Conservation (phyloP, 1,140 invertebrate species). For the Maniola jurtina region DNA sequence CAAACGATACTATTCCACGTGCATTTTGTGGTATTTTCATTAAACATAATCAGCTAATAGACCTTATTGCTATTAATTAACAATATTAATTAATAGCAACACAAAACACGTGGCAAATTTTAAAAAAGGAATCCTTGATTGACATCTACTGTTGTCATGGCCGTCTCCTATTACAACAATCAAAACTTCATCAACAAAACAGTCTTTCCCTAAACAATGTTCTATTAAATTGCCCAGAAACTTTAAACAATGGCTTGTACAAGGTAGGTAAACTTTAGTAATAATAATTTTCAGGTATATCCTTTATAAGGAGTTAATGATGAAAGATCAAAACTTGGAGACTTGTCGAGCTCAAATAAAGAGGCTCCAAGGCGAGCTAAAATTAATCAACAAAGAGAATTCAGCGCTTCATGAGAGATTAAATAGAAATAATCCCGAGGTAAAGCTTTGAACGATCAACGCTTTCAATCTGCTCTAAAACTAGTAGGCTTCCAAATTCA, state of each 20-base stretch:
- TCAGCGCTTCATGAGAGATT: constrained; percentile 54
- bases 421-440: constrained; percentile 61
- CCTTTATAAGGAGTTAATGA: constrained; percentile 68
- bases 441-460: constrained; percentile 23
- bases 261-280: constrained; percentile 51
- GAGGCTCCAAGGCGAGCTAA: constrained; percentile 62
- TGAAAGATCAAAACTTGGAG: constrained; percentile 67
- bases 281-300: constrained; percentile 53
- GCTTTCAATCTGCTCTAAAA: neutral
- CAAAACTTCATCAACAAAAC: neutral
- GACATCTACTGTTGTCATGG: neutral
- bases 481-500: constrained; percentile 10
- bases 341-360: constrained; percentile 63
- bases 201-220: constrained; percentile 10
- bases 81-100: no score
- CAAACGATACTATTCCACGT: no score
- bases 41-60: no score
- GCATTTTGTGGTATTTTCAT: no score
- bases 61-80: no score
- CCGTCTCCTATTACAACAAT: neutral
- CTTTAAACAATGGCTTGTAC: constrained; percentile 40
- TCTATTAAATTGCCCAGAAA: constrained; percentile 15
- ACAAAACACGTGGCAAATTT: no score
- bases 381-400: constrained; percentile 65
- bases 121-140: neutral